A percentile compares a stretch with the other conserved stretches of the same genome.
Evolutionary conservation across 2,113 vertebrate species (phyloP).

Genomic region (Furnarius figulus): DNA sequence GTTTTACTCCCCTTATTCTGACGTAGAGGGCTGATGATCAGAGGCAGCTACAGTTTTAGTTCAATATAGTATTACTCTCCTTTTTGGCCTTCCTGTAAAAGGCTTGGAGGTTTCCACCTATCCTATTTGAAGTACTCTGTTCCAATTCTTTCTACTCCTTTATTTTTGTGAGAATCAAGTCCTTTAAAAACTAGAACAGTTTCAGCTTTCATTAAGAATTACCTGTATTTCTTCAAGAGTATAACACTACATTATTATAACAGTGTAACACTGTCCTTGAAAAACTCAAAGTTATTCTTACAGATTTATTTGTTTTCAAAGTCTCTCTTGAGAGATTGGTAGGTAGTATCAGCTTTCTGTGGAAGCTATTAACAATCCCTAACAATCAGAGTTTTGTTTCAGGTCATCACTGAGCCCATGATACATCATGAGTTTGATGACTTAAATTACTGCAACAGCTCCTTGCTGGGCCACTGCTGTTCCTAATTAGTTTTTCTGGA

Average conservation of each 20-base stretch:
- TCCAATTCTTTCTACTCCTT: background rate
- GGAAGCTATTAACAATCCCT: background rate
- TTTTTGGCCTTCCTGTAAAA: background rate
- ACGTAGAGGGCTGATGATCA: background rate
- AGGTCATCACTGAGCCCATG: accelerated
- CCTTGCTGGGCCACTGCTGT: background rate
- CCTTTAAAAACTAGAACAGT: background rate
- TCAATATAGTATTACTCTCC: background rate
- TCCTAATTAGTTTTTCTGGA: background rate
- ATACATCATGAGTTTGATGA: background rate
- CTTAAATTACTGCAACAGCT: background rate
- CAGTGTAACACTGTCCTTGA: background rate
- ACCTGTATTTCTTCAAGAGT: background rate
- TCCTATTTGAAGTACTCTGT: background rate
- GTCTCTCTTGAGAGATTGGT: background rate
- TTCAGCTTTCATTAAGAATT: background rate
- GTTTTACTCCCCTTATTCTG: background rate
- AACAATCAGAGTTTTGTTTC: background rate
- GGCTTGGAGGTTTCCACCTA: background rate
- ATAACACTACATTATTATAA: no score
- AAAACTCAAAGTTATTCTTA: background rate
- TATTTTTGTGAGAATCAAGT: background rate
- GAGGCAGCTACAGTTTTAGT: background rate
- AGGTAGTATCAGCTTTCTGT: background rate
- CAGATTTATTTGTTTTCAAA: background rate